A percentile compares a stretch with the other conserved stretches of the same genome.
Evolutionary conservation across 2,797 vertebrate species (phyloP).

Genomic region (Periparus ater): DNA sequence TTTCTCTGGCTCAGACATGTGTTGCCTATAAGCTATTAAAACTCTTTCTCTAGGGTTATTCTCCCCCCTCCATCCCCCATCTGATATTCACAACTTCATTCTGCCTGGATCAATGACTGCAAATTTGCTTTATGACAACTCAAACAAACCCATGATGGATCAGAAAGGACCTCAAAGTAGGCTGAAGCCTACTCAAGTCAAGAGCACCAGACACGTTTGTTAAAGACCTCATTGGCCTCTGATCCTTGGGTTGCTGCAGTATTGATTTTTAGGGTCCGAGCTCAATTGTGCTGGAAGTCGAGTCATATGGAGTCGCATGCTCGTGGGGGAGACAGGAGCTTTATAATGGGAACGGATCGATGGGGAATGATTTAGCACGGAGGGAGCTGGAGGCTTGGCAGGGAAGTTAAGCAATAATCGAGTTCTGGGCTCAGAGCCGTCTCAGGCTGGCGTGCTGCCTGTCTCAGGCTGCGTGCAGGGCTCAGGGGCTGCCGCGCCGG

Average conservation of each 20-base stretch:
- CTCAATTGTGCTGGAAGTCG: constrained; percentile 86
- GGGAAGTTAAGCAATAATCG: constrained; percentile 75
- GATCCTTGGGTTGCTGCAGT: constrained; percentile 85
- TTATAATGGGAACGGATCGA: constrained; percentile 83
- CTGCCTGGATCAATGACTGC: constrained; percentile 75
- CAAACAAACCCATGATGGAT: constrained; percentile 76
- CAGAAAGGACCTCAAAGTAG: constrained; percentile 71
- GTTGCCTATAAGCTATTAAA: constrained; percentile 78
- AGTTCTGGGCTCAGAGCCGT: constrained; percentile 45
- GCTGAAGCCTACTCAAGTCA: constrained; percentile 77
- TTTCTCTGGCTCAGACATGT: constrained; percentile 71
- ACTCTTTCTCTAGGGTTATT: constrained; percentile 67
- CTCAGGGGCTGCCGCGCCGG: background rate
- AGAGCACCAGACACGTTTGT: constrained; percentile 86
- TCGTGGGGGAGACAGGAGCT: constrained; percentile 64
- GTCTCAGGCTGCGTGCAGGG: background rate
- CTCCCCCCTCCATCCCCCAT: background rate
- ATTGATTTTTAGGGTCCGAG: constrained; percentile 85
- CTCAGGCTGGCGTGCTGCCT: constrained; percentile 48
- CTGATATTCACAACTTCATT: constrained; percentile 74
- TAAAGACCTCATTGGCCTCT: constrained; percentile 91
- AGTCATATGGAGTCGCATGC: constrained; percentile 33
- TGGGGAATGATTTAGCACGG: constrained; percentile 82
- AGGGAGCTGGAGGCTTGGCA: constrained; percentile 64
- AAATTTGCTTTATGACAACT: constrained; percentile 83